Percentiles rank a stretch among this genome's conserved stretches.
These are phyloP conservation scores for Amiota communis DNA, from an alignment of 2,888 invertebrate genomes.

Conservation along the genomic window DNA sequence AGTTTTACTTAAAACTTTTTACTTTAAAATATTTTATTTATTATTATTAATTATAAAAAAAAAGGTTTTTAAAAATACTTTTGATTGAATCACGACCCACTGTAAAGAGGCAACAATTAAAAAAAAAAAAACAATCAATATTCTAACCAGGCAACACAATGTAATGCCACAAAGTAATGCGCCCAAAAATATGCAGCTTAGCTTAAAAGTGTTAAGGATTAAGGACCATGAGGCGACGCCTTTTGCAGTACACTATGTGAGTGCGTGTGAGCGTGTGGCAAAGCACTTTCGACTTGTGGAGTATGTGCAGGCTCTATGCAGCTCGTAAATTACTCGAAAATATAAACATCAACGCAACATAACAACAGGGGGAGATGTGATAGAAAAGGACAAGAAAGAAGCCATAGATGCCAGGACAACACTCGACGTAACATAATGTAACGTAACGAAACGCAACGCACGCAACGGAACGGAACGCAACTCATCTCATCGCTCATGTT, in stretches of 20 bases:
- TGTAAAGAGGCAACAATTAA: no score
- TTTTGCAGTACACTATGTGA: not conserved
- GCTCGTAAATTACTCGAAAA: slow-evolving; percentile 65
- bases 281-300: not conserved
- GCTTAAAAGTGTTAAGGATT: slow-evolving; percentile 2
- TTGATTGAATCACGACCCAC: no score
- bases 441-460: slow-evolving; percentile 40
- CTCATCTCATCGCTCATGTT: slow-evolving; percentile 69
- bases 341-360: slow-evolving; percentile 60
- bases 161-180: slow-evolving; percentile 20
- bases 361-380: slow-evolving; percentile 23
- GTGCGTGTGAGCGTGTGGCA: not conserved
- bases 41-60: no score
- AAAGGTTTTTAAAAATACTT: no score
- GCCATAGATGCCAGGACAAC: not conserved
- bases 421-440: slow-evolving; percentile 22
- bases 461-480: slow-evolving; percentile 40
- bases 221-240: not conserved
- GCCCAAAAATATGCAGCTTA: slow-evolving; percentile 22
- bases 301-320: slow-evolving; percentile 32
- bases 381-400: not conserved
- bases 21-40: no score
- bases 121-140: not conserved
- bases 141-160: not conserved
- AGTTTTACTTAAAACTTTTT: no score